A percentile compares a stretch with the other conserved stretches of the same genome.
Evolutionary conservation across 2,888 invertebrate genomes (phyloP).

Genomic region (Isotomurus palustris): DNA sequence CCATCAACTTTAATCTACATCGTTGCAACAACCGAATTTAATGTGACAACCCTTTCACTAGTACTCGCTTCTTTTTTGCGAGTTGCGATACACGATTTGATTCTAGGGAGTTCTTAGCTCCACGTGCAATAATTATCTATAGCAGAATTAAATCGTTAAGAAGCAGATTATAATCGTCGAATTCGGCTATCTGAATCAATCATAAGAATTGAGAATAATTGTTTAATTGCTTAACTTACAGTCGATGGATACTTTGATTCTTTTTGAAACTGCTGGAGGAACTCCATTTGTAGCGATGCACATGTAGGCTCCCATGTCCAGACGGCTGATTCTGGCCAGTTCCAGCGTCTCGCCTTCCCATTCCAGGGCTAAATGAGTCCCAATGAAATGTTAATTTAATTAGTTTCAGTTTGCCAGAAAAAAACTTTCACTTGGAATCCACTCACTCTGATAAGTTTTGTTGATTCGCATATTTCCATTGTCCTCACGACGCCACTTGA

Average conservation of each 20-base stretch:
- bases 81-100: no score
- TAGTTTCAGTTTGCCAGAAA: constrained; percentile 43
- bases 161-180: no score
- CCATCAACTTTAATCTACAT: constrained; percentile 21
- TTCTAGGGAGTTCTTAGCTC: no score
- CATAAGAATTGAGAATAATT: no score
- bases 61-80: no score
- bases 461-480: constrained; percentile 80
- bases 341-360: constrained; percentile 81
- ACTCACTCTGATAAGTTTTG: no score
- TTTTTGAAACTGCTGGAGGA: constrained; percentile 83
- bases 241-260: constrained; percentile 88
- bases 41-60: neutral
- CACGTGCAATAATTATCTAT: no score
- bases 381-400: no score
- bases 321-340: constrained; percentile 74
- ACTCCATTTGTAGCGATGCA: constrained; percentile 88
- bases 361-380: constrained; percentile 52
- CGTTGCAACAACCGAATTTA: neutral
- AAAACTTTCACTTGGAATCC: no score
- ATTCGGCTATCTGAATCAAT: no score
- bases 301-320: constrained; percentile 87
- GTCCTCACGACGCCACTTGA: constrained; percentile 89
- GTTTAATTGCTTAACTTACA: constrained; percentile 62
- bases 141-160: no score